Base-by-base conservation (phyloP, 2,797 vertebrate species). In the Neolamprologus multifasciatus region DNA sequence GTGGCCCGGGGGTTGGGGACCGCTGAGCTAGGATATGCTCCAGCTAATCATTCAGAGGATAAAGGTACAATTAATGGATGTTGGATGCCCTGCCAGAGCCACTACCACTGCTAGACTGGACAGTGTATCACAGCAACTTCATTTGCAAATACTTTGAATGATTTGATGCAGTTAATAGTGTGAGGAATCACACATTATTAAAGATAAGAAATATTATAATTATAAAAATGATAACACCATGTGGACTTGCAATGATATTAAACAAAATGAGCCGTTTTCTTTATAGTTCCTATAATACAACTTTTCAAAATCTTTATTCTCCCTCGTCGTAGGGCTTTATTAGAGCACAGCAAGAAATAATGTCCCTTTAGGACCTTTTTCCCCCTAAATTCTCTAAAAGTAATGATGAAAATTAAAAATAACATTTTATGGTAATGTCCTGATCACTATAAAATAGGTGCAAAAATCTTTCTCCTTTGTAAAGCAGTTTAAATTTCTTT, bases 51-150 rank as follows among this genome's bases (percentile, higher is more conserved):
- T 48, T 45, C 9, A 4, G 23, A 29, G 16, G 23, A 12, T 74
- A 19, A 74, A 48, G 69, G 40, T 29, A 74, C 16, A 74, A 17
- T 50, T 48, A 74, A 86, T 85, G 69, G 69, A 31, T n/a, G 10
- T 5, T 45, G 77, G 83, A 78, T 78, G 59, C 81, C 74, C 54
- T 43, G 78, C 38, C 69, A 85, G 69, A 45, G 80, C 23, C 59
- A 29, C 55, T 62, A 64, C 36, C 82, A 17, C 55, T 89, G 83
- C 90, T 91, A 77, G 89, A 80, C 85, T 89, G 87, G 80, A 82
- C 81, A 40, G 29, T 78, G 50, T 12, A 29, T 86, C 67, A 19
- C 62, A 51, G 88, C 80, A 79, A 29, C 43, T 29, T 74, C 69
- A 82, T 67, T 13, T 67, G 57, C 43, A 67, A 74, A 26, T n/a